A percentile compares a stretch with the other conserved stretches of the same genome.
Evolutionary conservation across 2,888 invertebrate genomes (phyloP).

Genomic region (Melinaea marsaeus): DNA sequence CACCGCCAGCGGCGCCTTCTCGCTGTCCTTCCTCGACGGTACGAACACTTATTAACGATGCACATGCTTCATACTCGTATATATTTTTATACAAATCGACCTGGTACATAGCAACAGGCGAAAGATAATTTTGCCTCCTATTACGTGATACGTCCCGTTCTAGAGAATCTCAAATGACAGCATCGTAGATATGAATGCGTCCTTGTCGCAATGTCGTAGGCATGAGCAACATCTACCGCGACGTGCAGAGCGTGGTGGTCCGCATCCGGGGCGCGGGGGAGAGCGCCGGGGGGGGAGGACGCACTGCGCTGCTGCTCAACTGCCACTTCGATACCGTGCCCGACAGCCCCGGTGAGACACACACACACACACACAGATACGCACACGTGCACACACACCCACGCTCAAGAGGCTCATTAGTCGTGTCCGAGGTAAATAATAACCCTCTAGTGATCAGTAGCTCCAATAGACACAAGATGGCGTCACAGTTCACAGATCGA

Average conservation of each 20-base stretch:
- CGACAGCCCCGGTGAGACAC: slow-evolving; percentile 85
- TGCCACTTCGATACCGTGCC: slow-evolving; percentile 95
- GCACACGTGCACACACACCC: background rate
- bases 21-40: slow-evolving; percentile 84
- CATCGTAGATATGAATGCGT: background rate
- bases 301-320: slow-evolving; percentile 86
- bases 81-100: too few species aligned
- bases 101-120: too few species aligned
- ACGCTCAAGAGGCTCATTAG: background rate
- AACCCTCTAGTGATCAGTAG: too few species aligned
- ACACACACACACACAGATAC: background rate
- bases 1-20: slow-evolving; percentile 84
- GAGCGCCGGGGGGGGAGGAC: slow-evolving; percentile 61
- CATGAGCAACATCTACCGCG: slow-evolving; percentile 89
- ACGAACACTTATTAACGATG: background rate
- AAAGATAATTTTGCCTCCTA: too few species aligned
- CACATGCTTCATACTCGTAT: background rate
- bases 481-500: too few species aligned
- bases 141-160: too few species aligned
- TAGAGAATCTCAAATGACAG: too few species aligned
- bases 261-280: slow-evolving; percentile 65
- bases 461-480: too few species aligned
- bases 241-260: slow-evolving; percentile 89
- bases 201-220: slow-evolving; percentile 47
- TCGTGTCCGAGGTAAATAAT: too few species aligned